Evolutionary conservation across 2,888 invertebrate genomes (phyloP), one percentile per base, ranked within the genome.

Genomic region (Lagria hirta): DNA sequence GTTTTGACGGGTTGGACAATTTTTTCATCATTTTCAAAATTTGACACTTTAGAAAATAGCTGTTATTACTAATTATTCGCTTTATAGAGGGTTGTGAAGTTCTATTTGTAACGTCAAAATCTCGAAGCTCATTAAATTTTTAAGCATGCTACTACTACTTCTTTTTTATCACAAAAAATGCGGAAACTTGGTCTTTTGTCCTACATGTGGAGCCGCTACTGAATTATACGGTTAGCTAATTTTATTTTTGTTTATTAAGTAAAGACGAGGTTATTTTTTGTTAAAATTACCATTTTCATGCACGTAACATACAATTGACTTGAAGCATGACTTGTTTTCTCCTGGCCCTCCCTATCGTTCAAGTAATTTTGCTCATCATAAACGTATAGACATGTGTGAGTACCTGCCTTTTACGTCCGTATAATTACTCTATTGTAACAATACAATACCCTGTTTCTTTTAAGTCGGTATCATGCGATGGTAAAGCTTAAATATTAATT

Each of bases 291-390:
- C 37, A 49, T 51, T 42, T 45, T 49, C 49, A 48, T 44, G 51
- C 42, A 33, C 30, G 47, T 33, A 45, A 42, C 51, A 36, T 51
- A 48, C 53, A 51, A 53, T 53, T 47, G 51, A 47, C 35, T n/a
- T 28, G 41, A 43, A 49, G 46, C 49, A 44, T 48, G 53, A 48
- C 50, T 54, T 43, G 44, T 48, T 37, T 47, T 43, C 42, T 51
- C 24, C 46, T 51, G 48, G 30, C 28, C 46, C 41, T 53, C 48
- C 48, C 49, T 43, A 43, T 50, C 49, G 51, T 52, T 52, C 54
- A 47, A 37, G 48, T 43, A 55, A 51, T 57, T 57, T 50, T 43
- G 43, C 55, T 47, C 54, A 51, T 57, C 57, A 57, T 55, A 57
- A 52, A 35, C 42, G 49, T 50, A 53, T 53, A 48, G 55, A 55